Evolutionary conservation across 2,888 invertebrate genomes (phyloP), one percentile per base, ranked within the genome.

Genomic region (Osmoderma eremita): DNA sequence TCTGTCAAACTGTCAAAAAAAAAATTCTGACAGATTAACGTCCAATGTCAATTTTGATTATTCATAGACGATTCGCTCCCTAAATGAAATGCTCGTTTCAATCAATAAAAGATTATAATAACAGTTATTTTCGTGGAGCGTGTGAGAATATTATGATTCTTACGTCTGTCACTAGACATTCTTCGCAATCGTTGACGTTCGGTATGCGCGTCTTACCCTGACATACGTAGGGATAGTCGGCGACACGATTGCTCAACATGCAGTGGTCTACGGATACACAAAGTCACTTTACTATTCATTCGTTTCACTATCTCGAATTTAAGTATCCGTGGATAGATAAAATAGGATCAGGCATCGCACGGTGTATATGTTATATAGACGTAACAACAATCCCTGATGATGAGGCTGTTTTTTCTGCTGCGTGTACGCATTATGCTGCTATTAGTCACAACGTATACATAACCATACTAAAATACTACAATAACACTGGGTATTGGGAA

Each of bases 131-230:
- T 24, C 24, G 13, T 17, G 12, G n/a, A 49, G 22, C 42, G 42
- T 22, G 20, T 12, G 39, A 12, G 36, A 30, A 15, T 15, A n/a
- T n/a, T n/a, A 30, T 30, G 30, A 30, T 65, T 93, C 94, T 94
- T 92, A 95, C 95, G 86, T 95, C 94, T 78, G 94, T 94, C 78
- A 93, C 86, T 70, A 71, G 30, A 87, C 91, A 92, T 90, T 98
- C 98, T 85, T 97, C 97, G 80, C 88, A 90, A 84, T 98, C 98
- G 86, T 98, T 96, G 78, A 98, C 91, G 84, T 89, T 91, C 80
- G 97, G 95, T 84, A 98, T 97, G 79, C 91, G 92, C 82, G 90
- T 90, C 89, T 97, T 97, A 88, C 98, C 98, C 90, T 98, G 98
- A 80, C 97, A 88, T 82, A 97, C 94, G 90, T 91, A 94, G 88